Evolutionary conservation across 2,888 invertebrate genomes (phyloP).

Genomic region (Idaea dimidiata): DNA sequence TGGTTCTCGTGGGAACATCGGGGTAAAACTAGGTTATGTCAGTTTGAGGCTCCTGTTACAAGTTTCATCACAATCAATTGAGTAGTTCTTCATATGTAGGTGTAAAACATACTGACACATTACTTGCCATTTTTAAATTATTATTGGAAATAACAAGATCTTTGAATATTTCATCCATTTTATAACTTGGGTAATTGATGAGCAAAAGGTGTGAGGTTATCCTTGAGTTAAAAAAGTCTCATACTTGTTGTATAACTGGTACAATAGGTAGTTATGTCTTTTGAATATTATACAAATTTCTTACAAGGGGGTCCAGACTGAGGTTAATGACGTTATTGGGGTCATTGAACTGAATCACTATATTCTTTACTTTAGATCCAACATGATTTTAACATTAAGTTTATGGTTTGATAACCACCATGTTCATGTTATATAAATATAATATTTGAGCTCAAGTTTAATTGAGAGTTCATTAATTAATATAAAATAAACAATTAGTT

Average conservation of each 20-base stretch:
- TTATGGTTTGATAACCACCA: constrained; percentile 1
- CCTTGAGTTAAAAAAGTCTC: not conserved
- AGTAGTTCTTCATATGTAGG: not conserved
- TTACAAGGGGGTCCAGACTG: constrained; percentile 29
- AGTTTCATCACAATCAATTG: not conserved
- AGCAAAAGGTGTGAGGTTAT: not conserved
- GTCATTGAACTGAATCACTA: constrained; percentile 40
- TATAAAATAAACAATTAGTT: not conserved
- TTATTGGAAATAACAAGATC: not conserved
- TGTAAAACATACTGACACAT: not conserved
- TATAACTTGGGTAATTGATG: not conserved
- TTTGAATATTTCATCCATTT: not conserved
- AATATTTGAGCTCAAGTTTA: not conserved
- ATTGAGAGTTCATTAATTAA: not conserved
- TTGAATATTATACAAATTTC: constrained; percentile 17
- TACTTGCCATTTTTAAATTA: not conserved
- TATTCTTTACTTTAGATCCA: constrained; percentile 22
- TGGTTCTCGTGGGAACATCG: not conserved
- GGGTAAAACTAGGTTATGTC: not conserved
- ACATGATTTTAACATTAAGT: constrained; percentile 14
- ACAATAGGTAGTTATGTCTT: constrained; percentile 15
- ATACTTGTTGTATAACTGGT: not conserved
- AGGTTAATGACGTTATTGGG: constrained; percentile 41
- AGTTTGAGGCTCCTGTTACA: not conserved
- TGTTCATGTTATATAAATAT: not conserved